Evolutionary conservation across 2,888 invertebrate species (phyloP).

Genomic region (Mamestra brassicae): DNA sequence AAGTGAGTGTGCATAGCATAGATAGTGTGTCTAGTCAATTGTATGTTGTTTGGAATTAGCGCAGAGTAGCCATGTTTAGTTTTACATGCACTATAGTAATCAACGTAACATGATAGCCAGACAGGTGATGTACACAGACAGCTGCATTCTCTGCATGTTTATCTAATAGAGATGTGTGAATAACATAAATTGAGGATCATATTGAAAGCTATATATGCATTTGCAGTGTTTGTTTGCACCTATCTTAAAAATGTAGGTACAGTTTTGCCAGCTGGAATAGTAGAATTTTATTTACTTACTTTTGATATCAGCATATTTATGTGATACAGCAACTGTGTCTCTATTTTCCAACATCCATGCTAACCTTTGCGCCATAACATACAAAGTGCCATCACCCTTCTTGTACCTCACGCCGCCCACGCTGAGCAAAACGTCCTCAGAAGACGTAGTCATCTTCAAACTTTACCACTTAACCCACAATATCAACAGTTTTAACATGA

Average conservation of each 20-base stretch:
- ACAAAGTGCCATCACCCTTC: constrained; percentile 98
- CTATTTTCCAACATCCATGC: constrained; percentile 99
- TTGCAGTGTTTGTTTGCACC: background rate
- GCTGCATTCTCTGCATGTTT: constrained; percentile 4
- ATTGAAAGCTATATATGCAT: background rate
- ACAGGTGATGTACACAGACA: constrained; percentile 19
- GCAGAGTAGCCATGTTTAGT: background rate
- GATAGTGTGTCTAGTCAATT: background rate
- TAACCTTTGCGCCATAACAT: constrained; percentile 98
- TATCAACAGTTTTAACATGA: constrained; percentile 61
- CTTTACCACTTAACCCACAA: constrained; percentile 54
- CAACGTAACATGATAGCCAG: constrained; percentile 23
- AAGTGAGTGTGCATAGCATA: background rate
- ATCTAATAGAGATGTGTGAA: constrained; percentile 11
- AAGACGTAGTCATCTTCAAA: constrained; percentile 94
- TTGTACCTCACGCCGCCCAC: constrained; percentile 98
- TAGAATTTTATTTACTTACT: constrained; percentile 90
- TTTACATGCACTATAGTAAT: background rate
- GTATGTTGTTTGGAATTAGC: background rate
- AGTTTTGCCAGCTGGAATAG: background rate
- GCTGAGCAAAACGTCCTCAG: constrained; percentile 98
- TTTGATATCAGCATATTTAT: constrained; percentile 98
- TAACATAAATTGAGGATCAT: constrained; percentile 3
- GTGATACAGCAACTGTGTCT: constrained; percentile 97
- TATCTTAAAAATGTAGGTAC: background rate